These are phyloP conservation scores for Xylota segnis DNA, from an alignment of 2,888 invertebrate species.

Conservation along the genomic window DNA sequence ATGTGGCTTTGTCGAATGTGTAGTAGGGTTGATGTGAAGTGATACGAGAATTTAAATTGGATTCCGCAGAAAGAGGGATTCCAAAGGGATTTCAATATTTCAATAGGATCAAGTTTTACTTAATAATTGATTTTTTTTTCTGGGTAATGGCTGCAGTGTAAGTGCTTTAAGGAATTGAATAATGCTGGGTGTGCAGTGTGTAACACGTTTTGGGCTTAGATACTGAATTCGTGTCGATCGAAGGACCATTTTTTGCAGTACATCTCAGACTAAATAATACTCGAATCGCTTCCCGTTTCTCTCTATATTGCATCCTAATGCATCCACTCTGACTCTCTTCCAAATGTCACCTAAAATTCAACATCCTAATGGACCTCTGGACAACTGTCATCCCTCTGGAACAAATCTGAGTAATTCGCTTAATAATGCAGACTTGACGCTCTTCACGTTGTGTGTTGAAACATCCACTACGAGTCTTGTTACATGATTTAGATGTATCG, in stretches of 20 bases:
- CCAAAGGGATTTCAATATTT: conserved; percentile 55
- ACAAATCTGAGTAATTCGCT: conserved; percentile 34
- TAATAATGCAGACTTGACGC: conserved; percentile 37
- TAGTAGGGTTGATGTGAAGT: conserved; percentile 16
- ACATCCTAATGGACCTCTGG: not conserved
- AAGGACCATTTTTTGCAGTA: no score
- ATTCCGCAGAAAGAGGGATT: conserved; percentile 33
- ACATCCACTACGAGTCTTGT: conserved; percentile 32
- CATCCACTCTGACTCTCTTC: not conserved
- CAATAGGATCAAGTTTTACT: conserved; percentile 31
- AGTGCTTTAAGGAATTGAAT: conserved; percentile 11
- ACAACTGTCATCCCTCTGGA: not conserved
- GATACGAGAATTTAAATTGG: conserved; percentile 57
- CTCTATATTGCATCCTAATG: no score
- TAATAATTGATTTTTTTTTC: conserved; percentile 46
- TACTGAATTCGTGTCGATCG: no score
- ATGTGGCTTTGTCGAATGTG: conserved; percentile 10
- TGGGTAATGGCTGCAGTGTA: conserved; percentile 10
- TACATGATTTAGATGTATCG: conserved; percentile 56
- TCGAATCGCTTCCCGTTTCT: no score
- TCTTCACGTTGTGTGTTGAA: conserved; percentile 27
- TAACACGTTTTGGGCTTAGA: no score
- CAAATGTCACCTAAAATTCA: not conserved
- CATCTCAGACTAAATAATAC: no score
- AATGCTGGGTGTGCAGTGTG: not conserved